Evolutionary conservation across 1,140 invertebrate genomes (phyloP).

Genomic region (Macrobrachium rosenbergii): DNA sequence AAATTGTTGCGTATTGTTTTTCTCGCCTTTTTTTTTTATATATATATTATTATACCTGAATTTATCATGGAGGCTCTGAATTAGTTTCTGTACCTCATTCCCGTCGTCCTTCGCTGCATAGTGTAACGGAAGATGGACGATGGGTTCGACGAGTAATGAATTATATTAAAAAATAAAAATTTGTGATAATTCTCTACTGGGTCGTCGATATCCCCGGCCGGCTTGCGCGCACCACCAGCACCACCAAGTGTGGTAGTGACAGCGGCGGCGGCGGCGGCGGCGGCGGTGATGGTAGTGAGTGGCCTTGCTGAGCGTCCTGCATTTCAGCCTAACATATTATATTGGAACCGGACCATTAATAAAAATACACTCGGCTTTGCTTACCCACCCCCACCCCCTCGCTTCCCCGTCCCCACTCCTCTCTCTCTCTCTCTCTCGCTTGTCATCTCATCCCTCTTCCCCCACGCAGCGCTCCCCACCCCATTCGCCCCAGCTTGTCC

Average conservation of each 20-base stretch:
- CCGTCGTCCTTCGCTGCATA: too few relatives aligned
- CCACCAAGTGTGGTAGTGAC: too few relatives aligned
- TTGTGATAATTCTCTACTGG: constrained; percentile 27
- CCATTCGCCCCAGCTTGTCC: too few relatives aligned
- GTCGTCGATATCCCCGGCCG: constrained; percentile 25
- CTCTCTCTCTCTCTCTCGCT: neutral
- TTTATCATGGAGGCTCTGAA: too few relatives aligned
- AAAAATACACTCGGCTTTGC: constrained; percentile 19
- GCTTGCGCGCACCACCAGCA: neutral
- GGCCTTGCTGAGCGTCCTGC: constrained; percentile 31
- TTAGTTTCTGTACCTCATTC: too few relatives aligned
- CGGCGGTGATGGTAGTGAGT: neutral
- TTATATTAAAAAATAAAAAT: neutral
- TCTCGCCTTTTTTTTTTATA: too few relatives aligned
- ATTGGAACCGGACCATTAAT: constrained; percentile 37
- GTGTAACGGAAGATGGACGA: too few relatives aligned
- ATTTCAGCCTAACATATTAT: constrained; percentile 35
- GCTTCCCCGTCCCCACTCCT: neutral
- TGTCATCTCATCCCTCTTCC: neutral
- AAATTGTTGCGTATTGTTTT: too few relatives aligned
- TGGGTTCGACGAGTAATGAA: too few relatives aligned
- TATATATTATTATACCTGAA: too few relatives aligned
- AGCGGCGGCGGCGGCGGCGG: too few relatives aligned
- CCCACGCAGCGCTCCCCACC: neutral
- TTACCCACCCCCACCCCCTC: neutral